A percentile compares a stretch with the other conserved stretches of the same genome.
These are phyloP conservation scores for Cricetomys ansorgei DNA, from an alignment of 2,113 vertebrate genomes.

Conservation along the genomic window DNA sequence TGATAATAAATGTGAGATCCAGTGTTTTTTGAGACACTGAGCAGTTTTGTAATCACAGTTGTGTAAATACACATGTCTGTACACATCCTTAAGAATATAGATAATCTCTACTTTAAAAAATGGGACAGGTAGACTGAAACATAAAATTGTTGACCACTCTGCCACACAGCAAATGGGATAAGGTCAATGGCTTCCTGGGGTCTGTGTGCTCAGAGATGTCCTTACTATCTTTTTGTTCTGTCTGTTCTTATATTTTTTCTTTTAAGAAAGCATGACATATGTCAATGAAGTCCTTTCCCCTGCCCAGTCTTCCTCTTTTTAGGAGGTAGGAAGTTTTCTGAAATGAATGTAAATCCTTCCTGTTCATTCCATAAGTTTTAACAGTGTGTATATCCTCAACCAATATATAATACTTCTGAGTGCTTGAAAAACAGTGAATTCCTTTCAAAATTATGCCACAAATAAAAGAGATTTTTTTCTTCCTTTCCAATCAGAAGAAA, in stretches of 20 bases:
- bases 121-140: not conserved
- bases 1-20: not conserved
- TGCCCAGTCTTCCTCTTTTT: not conserved
- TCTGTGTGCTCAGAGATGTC: not conserved
- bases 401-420: not conserved
- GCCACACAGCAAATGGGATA: not conserved
- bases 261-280: not conserved
- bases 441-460: not conserved
- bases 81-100: not conserved
- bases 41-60: constrained; percentile 45
- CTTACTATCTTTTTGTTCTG: not conserved
- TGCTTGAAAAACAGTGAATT: not conserved
- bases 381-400: not conserved
- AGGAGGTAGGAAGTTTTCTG: not conserved
- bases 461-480: not conserved
- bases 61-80: not conserved
- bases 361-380: not conserved
- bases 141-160: constrained; percentile 29
- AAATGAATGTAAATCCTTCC: not conserved
- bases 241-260: not conserved
- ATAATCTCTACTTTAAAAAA: constrained; percentile 22
- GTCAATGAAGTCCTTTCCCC: not conserved
- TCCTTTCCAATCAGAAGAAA: not conserved
- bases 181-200: not conserved
- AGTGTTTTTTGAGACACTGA: not conserved